Evolutionary conservation across 2,888 invertebrate species (phyloP).

Genomic region (Zelleria hepariella): DNA sequence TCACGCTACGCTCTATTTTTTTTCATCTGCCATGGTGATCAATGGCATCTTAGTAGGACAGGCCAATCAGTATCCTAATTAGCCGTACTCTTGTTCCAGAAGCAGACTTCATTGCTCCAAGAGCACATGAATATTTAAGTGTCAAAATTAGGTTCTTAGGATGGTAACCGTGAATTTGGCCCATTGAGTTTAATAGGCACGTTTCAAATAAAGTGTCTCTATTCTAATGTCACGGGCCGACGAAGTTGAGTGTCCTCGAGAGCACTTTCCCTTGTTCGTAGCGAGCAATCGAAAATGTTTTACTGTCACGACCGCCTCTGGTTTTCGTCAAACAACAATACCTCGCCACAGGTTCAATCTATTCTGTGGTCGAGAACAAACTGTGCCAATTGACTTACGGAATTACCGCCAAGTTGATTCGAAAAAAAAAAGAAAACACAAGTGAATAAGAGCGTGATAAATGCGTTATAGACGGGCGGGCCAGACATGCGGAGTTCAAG

Average conservation of each 20-base stretch:
- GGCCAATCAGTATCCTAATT: too few relatives aligned
- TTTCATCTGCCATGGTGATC: too few relatives aligned
- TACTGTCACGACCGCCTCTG: conserved; percentile 24
- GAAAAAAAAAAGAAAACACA: background rate
- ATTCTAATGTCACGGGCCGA: conserved; percentile 28
- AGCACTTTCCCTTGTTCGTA: conserved; percentile 43
- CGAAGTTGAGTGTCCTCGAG: conserved; percentile 30
- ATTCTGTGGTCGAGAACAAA: background rate
- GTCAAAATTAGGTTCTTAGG: background rate
- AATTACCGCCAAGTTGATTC: background rate
- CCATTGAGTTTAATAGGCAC: background rate
- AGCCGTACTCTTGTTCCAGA: background rate
- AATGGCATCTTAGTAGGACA: too few relatives aligned
- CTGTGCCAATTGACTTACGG: background rate
- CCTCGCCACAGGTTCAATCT: conserved; percentile 8
- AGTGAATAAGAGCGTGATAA: background rate
- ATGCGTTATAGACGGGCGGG: background rate
- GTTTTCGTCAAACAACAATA: conserved; percentile 13
- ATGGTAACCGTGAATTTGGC: background rate
- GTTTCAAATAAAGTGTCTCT: background rate
- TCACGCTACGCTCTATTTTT: too few relatives aligned
- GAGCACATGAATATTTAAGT: background rate
- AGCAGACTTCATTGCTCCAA: background rate
- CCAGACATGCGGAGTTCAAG: background rate
- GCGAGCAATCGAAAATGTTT: conserved; percentile 31